These are phyloP conservation scores for Machimus rusticus DNA, from an alignment of 2,888 invertebrate genomes.

Conservation along the genomic window DNA sequence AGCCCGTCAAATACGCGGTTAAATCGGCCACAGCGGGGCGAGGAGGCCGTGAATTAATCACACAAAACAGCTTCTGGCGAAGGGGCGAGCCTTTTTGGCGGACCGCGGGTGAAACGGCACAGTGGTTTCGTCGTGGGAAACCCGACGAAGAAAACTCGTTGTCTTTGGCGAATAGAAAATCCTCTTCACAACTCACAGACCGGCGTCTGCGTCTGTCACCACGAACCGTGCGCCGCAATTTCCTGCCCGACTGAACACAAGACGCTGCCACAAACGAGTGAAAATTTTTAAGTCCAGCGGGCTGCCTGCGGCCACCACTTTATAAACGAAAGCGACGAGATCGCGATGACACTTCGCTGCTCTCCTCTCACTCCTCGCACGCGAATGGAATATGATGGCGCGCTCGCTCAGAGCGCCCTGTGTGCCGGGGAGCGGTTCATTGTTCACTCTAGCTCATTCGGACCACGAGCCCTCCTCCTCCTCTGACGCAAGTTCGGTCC, in stretches of 20 bases:
- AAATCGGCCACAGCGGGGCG: not conserved
- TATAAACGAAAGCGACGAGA: not conserved
- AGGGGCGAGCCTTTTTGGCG: not conserved
- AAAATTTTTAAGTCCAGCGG: not conserved
- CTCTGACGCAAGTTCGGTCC: not conserved
- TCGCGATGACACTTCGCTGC: not conserved
- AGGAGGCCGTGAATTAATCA: not conserved
- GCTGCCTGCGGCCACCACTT: not conserved
- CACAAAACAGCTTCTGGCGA: not conserved
- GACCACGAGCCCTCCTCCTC: too few species aligned
- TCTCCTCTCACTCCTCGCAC: not conserved
- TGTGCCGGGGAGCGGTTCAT: not conserved
- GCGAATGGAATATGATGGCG: not conserved
- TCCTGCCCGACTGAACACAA: not conserved
- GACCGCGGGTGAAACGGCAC: not conserved
- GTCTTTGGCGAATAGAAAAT: not conserved
- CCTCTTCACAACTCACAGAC: conserved; percentile 39
- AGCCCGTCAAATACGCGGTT: not conserved
- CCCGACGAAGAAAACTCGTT: not conserved
- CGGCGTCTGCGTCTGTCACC: conserved; percentile 51
- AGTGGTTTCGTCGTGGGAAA: not conserved
- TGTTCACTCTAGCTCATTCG: too few species aligned
- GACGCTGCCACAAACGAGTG: conserved; percentile 38
- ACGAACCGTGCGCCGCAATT: conserved; percentile 39
- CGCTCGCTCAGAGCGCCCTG: not conserved